Percentiles rank a stretch among this genome's conserved stretches.
These are phyloP conservation scores for Apoda limacodes DNA, from an alignment of 2,888 invertebrate genomes.

Conservation along the genomic window DNA sequence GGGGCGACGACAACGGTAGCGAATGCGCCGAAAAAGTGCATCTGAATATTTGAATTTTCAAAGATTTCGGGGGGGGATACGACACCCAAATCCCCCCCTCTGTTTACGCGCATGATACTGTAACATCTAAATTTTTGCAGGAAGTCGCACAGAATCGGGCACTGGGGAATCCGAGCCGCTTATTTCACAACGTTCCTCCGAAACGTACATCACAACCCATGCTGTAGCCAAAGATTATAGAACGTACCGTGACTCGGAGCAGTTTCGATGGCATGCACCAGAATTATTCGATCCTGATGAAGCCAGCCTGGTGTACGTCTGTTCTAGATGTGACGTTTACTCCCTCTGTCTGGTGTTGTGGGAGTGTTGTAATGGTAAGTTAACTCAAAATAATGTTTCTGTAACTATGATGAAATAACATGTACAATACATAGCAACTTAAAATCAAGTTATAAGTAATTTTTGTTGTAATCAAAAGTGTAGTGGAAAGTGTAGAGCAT, in stretches of 20 bases:
- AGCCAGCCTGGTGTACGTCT: constrained; percentile 40
- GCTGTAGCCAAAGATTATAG: constrained; percentile 36
- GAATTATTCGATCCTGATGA: constrained; percentile 48
- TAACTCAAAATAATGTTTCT: no score
- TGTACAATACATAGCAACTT: no score
- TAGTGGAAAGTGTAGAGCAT: no score
- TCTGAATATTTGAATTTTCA: no score
- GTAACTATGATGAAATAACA: no score
- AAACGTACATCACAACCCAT: constrained; percentile 33
- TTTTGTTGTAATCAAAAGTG: no score
- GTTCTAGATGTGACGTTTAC: constrained; percentile 52
- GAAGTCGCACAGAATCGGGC: constrained; percentile 26
- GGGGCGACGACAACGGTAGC: no score
- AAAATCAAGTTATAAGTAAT: no score
- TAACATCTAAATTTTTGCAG: constrained; percentile 28
- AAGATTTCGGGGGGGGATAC: no score
- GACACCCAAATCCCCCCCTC: no score
- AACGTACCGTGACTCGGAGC: constrained; percentile 28
- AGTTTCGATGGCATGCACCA: constrained; percentile 56
- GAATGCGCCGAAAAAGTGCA: no score
- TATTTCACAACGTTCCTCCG: constrained; percentile 41
- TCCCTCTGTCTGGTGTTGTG: constrained; percentile 49
- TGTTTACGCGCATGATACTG: constrained; percentile 2
- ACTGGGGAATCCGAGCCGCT: constrained; percentile 41
- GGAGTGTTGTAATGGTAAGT: constrained; percentile 59